Conservation (phyloP, 2,113 vertebrate species). For the Salminus brasiliensis region DNA sequence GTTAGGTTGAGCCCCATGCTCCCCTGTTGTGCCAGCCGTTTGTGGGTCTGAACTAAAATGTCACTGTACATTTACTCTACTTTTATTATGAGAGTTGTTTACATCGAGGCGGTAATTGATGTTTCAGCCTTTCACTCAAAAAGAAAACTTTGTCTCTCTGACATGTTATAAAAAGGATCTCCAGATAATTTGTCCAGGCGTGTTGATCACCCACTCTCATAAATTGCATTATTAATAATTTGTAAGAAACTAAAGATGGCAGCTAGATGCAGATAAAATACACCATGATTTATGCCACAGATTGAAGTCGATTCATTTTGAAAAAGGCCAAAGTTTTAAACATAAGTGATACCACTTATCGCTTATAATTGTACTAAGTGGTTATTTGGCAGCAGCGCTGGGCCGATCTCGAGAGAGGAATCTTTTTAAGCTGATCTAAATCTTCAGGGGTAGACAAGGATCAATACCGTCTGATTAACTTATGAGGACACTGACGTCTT, state of each 20-base stretch:
- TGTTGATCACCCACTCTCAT: neutral
- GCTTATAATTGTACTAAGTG: conserved; percentile 64
- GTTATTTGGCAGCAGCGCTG: conserved; percentile 70
- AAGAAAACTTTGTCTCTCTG: neutral
- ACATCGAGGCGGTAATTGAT: conserved; percentile 19
- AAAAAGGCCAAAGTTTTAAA: conserved; percentile 55
- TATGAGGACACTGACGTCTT: conserved; percentile 44
- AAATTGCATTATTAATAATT: neutral
- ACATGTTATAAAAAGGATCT: neutral
- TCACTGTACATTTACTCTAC: neutral
- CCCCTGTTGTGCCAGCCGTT: neutral
- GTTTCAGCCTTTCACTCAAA: conserved; percentile 31
- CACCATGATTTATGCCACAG: conserved; percentile 59
- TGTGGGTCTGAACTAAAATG: neutral
- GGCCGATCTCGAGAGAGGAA: conserved; percentile 56
- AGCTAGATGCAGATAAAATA: conserved; percentile 53
- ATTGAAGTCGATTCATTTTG: conserved; percentile 49
- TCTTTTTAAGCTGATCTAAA: conserved; percentile 35
- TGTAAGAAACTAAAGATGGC: conserved; percentile 2
- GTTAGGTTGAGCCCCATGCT: too few species aligned
- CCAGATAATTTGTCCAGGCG: neutral
- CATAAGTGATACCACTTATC: conserved; percentile 56
- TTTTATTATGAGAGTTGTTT: neutral
- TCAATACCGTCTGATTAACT: conserved; percentile 61
- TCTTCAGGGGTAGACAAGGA: conserved; percentile 28